Percentiles rank a stretch among this genome's conserved stretches.
Evolutionary conservation across 2,888 invertebrate species (phyloP).

Genomic region (Ligdia adustata): DNA sequence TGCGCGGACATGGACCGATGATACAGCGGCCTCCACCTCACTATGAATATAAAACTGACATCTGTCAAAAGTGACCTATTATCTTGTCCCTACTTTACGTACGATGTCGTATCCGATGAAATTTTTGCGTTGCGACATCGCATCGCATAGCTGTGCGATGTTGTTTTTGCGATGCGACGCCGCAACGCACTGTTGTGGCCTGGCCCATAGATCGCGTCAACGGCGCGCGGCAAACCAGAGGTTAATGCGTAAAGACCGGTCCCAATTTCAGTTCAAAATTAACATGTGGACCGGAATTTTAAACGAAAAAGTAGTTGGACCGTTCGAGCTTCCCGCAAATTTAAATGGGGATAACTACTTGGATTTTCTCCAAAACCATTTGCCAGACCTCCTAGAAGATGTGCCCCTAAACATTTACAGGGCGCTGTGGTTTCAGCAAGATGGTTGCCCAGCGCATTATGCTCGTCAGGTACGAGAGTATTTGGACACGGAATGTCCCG

Average conservation of each 20-base stretch:
- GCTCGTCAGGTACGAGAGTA: neutral
- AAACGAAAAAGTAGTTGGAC: slow-evolving; percentile 34
- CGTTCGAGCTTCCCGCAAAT: neutral
- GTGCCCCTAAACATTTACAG: neutral
- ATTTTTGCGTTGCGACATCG: slow-evolving; percentile 14
- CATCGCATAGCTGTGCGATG: slow-evolving; percentile 13
- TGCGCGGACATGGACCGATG: too few species aligned
- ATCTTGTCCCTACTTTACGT: too few species aligned
- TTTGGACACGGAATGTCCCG: neutral
- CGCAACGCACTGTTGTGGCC: neutral
- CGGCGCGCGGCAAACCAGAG: slow-evolving; percentile 32
- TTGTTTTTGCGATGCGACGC: slow-evolving; percentile 14
- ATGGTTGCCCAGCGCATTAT: slow-evolving; percentile 3
- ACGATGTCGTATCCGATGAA: slow-evolving; percentile 9
- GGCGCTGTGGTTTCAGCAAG: neutral
- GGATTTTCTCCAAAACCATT: slow-evolving; percentile 10
- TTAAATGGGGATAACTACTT: slow-evolving; percentile 3
- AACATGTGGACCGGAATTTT: slow-evolving; percentile 39
- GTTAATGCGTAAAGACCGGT: slow-evolving; percentile 31
- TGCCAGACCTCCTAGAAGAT: neutral
- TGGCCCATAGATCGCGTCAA: slow-evolving; percentile 6
- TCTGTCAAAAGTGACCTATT: too few species aligned
- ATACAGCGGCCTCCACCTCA: too few species aligned
- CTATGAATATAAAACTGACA: too few species aligned
- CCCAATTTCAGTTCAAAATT: slow-evolving; percentile 37